phyloP scores from a whole-genome alignment of 2,888 invertebrate genomes.

The Troides aeacus region DNA sequence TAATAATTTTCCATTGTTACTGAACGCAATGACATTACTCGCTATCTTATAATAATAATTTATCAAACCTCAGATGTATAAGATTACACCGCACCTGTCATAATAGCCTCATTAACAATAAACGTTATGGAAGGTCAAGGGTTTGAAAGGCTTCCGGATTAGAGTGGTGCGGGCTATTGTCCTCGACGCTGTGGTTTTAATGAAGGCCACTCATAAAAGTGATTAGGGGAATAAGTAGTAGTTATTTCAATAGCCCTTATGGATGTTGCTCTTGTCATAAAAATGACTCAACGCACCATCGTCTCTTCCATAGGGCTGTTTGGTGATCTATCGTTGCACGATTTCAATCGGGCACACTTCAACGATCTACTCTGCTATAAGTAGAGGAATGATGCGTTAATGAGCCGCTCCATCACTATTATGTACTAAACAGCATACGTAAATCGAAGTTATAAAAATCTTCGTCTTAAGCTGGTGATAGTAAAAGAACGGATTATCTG shows the following conservation, averaged over 20 bases:
- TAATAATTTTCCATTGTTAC: constrained; percentile 25
- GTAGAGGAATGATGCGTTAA: constrained; percentile 13
- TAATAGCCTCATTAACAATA: constrained; percentile 30
- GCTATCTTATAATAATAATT: constrained; percentile 24
- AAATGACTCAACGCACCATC: constrained; percentile 13
- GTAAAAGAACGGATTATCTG: not conserved
- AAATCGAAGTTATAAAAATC: constrained; percentile 14
- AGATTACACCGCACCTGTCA: constrained; percentile 31
- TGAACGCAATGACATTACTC: constrained; percentile 19
- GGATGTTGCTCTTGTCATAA: constrained; percentile 1
- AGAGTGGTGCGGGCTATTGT: constrained; percentile 25
- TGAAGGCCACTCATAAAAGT: constrained; percentile 20
- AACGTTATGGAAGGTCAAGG: constrained; percentile 29
- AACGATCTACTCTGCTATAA: constrained; percentile 2
- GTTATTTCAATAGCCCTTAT: constrained; percentile 20
- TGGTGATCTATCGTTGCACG: constrained; percentile 2
- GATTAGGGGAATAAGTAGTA: constrained; percentile 25
- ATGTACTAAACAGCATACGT: not conserved
- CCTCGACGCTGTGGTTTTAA: constrained; percentile 19
- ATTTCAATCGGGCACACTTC: constrained; percentile 13
- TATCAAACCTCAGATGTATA: constrained; percentile 30
- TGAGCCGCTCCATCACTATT: constrained; percentile 6
- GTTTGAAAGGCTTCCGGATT: constrained; percentile 29
- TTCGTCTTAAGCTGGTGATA: not conserved
- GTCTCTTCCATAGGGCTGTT: not conserved